Conservation (phyloP, 2,797 vertebrate genomes). For the Falco cherrug region DNA sequence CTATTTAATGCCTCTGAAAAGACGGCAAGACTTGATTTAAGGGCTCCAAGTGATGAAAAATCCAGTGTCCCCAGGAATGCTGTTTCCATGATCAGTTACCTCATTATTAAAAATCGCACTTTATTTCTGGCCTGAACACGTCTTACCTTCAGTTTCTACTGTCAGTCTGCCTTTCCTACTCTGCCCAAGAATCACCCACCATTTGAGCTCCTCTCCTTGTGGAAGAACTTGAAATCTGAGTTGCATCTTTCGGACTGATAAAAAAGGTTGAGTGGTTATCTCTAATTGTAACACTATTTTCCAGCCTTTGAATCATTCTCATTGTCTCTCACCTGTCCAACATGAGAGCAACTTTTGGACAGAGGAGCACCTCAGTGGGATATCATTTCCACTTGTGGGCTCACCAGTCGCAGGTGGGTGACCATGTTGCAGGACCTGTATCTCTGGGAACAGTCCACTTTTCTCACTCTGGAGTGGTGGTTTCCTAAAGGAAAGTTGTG, state of each 20-base stretch:
- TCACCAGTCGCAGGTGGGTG: not conserved
- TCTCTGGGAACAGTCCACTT: not conserved
- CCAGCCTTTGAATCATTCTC: not conserved
- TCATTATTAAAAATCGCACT: not conserved
- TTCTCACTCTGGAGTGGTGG: not conserved
- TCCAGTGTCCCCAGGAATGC: not conserved
- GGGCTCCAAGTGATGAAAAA: not conserved
- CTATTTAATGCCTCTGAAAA: not conserved
- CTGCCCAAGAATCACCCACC: not conserved
- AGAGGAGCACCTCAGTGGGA: not conserved
- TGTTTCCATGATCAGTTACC: not conserved
- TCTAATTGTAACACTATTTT: not conserved
- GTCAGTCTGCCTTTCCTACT: not conserved
- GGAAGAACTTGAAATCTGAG: not conserved
- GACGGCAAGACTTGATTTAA: not conserved
- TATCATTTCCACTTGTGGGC: not conserved
- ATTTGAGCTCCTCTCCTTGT: not conserved
- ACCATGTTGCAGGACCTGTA: accelerated
- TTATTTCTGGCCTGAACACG: not conserved
- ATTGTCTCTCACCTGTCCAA: not conserved
- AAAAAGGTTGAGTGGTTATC: not conserved
- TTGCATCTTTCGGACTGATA: not conserved
- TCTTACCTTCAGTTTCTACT: not conserved
- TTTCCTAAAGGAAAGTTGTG: not conserved
- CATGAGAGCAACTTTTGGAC: not conserved